Evolutionary conservation across 2,888 invertebrate genomes (phyloP).

Genomic region (Tachina grossa): DNA sequence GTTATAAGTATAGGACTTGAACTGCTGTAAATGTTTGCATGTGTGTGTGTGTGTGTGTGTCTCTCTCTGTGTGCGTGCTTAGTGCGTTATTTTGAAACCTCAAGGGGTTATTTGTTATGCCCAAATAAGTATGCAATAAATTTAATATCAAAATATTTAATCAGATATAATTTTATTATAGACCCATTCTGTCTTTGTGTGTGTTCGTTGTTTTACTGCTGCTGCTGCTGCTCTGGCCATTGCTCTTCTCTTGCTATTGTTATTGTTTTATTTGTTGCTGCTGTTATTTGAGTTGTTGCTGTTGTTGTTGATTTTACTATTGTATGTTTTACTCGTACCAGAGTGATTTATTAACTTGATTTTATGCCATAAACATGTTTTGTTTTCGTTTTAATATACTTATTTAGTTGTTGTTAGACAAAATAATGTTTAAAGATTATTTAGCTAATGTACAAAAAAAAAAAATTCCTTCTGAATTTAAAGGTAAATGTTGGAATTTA

Average conservation of each 20-base stretch:
- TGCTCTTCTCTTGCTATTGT: constrained; percentile 7
- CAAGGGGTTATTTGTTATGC: constrained; percentile 69
- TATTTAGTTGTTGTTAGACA: constrained; percentile 41
- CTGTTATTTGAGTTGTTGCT: constrained; percentile 11
- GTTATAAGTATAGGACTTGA: neutral
- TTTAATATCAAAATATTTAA: constrained; percentile 72
- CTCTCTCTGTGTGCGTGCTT: neutral
- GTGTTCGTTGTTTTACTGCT: neutral
- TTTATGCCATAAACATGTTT: constrained; percentile 65
- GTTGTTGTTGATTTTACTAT: constrained; percentile 17
- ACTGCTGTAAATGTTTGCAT: neutral
- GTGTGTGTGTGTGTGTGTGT: neutral
- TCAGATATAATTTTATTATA: constrained; percentile 71
- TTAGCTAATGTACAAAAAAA: constrained; percentile 5
- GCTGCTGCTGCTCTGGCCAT: neutral
- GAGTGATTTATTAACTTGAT: constrained; percentile 70
- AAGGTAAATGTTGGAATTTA: constrained; percentile 1
- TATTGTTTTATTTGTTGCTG: neutral
- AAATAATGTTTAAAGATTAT: constrained; percentile 50
- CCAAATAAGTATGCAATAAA: constrained; percentile 72
- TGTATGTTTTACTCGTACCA: constrained; percentile 48
- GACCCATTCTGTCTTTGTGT: constrained; percentile 43
- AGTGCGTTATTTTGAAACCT: constrained; percentile 58
- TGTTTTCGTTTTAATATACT: constrained; percentile 46
- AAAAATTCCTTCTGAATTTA: neutral